A percentile compares a stretch with the other conserved stretches of the same genome.
phyloP scores from a whole-genome alignment of 2,888 invertebrate genomes.

The Diaprepes abbreviatus region DNA sequence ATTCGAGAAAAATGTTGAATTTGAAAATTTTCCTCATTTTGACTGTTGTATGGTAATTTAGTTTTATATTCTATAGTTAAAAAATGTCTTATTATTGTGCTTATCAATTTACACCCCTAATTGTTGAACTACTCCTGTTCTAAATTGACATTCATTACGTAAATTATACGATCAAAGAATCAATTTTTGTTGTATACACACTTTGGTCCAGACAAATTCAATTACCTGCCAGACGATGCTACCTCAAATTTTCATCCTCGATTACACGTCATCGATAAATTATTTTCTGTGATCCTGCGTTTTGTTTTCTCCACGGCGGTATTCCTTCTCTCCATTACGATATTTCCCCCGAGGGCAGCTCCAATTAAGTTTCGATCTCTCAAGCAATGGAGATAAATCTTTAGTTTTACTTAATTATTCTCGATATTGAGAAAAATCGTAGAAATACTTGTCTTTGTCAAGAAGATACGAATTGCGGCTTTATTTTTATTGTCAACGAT shows the following conservation, averaged over 20 bases:
- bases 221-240: neutral
- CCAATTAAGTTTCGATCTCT: conserved; percentile 40
- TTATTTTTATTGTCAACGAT: too few species aligned
- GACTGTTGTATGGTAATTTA: too few species aligned
- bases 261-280: conserved; percentile 1
- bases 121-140: too few species aligned
- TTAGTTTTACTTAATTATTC: conserved; percentile 31
- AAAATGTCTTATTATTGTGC: too few species aligned
- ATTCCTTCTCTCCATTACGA: conserved; percentile 24
- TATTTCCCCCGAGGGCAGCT: conserved; percentile 41
- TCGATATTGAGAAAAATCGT: conserved; percentile 37
- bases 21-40: too few species aligned
- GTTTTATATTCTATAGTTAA: too few species aligned
- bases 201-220: neutral
- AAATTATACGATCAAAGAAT: too few species aligned
- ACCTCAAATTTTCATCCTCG: neutral
- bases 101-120: too few species aligned
- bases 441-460: conserved; percentile 26
- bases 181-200: too few species aligned
- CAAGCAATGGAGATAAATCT: conserved; percentile 27
- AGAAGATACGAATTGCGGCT: neutral
- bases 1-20: too few species aligned
- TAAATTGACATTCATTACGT: too few species aligned
- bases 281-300: neutral
- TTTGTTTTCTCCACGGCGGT: conserved; percentile 1